Evolutionary conservation across 2,113 vertebrate genomes (phyloP), one percentile per base, ranked within the genome.

Genomic region (Pangasianodon gigas): DNA sequence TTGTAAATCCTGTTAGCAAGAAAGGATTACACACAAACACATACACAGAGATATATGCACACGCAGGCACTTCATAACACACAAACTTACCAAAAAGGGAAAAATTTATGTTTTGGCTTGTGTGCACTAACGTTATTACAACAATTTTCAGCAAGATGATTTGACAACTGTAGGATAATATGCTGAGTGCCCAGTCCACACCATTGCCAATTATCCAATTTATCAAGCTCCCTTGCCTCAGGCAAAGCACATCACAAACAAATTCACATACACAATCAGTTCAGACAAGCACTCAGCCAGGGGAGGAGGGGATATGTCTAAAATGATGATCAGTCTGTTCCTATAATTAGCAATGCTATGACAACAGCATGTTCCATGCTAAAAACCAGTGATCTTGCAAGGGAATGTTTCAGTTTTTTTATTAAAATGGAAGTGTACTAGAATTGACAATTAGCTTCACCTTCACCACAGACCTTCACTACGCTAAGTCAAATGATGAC

Each of bases 1-100:
- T 91, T 94, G 94, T 91, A 93, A 95, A 95, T 95, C 94, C 91
- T 92, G 93, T 94, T 90, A 94, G 90, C 92, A 91, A 92, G 89
- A 88, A 75, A 32, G 94, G 93, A 94, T 94, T 93, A 94, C 80
- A 41, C 21, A 71, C 85, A 65, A 24, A 44, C 37, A 67, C 21
- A 62, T 41, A 79, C 37, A 44, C 48, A 48, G 52, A 69, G 6
- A 80, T 16, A 44, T 21, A 51, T 46, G 46, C 71, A 46, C 84
- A 84, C n/a, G 48, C n/a, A 56, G 13, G 7, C 58, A 46, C 44
- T 37, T n/a, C 16, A n/a, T 32, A 41, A 48, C 56, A 89, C 69
- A 52, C 21, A 54, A 84, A 52, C n/a, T 7, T 26, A 41, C 21
- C 51, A 87, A 60, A 58, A 46, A 52, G 18, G 58, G 19, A 26